A percentile compares a stretch with the other conserved stretches of the same genome.
Conservation (phyloP, 1,140 invertebrate genomes). For the Lutraria rhynchaena region DNA sequence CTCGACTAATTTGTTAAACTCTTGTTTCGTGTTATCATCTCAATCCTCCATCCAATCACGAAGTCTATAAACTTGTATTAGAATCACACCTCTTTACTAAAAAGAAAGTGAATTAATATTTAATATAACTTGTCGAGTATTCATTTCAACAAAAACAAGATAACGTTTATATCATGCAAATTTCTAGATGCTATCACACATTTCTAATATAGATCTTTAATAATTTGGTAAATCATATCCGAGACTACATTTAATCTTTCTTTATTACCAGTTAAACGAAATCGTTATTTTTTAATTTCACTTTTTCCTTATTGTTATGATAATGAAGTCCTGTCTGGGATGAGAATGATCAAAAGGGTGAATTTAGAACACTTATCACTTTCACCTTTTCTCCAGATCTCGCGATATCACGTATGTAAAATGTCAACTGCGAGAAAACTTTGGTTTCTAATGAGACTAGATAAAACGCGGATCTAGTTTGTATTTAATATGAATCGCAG, state of each 20-base stretch:
- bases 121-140: conserved; percentile 6
- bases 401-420: no score
- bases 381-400: no score
- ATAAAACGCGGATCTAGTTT: no score
- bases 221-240: not conserved
- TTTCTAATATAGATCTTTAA: conserved; percentile 23
- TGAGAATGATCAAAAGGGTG: conserved; percentile 30
- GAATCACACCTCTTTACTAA: not conserved
- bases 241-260: conserved; percentile 11
- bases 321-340: not conserved
- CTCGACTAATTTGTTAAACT: no score
- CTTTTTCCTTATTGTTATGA: conserved; percentile 19
- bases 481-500: no score
- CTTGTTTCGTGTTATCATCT: no score
- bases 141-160: conserved; percentile 33
- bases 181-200: conserved; percentile 19
- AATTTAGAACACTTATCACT: not conserved
- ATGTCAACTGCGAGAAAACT: no score
- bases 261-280: conserved; percentile 27
- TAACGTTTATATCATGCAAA: conserved; percentile 43
- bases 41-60: no score
- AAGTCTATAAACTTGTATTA: no score
- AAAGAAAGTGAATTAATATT: conserved; percentile 32
- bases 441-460: no score
- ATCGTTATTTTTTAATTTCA: conserved; percentile 25